A percentile compares a stretch with the other conserved stretches of the same genome.
Evolutionary conservation across 2,113 vertebrate species (phyloP).

Genomic region (Hypomesus transpacificus): DNA sequence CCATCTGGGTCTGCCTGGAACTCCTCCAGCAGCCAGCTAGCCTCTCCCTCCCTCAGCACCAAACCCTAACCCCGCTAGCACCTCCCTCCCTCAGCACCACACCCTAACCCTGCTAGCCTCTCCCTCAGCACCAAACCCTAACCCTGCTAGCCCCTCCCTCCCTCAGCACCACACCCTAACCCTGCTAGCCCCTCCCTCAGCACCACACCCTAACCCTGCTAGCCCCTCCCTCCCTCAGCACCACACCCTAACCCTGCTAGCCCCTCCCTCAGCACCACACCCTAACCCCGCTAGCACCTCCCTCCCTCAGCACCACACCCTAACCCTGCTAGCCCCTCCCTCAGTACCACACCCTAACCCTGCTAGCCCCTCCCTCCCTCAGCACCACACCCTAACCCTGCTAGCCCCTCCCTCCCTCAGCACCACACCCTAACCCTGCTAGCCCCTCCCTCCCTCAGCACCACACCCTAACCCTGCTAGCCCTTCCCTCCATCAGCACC

Average conservation of each 20-base stretch:
- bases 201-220: neutral
- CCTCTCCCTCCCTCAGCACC: too few relatives aligned
- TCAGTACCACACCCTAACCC: neutral
- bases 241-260: neutral
- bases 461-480: neutral
- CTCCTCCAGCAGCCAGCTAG: neutral
- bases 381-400: neutral
- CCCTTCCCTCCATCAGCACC: too few relatives aligned
- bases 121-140: neutral
- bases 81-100: neutral
- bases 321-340: neutral
- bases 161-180: neutral
- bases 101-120: neutral
- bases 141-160: neutral
- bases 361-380: too few relatives aligned
- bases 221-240: too few relatives aligned
- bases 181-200: too few relatives aligned
- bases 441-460: neutral
- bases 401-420: neutral
- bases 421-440: neutral
- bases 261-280: too few relatives aligned
- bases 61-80: neutral
- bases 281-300: too few relatives aligned
- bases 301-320: too few relatives aligned
- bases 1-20: slow-evolving; percentile 7